These are phyloP conservation scores for Lepas anatifera DNA, from an alignment of 2,888 invertebrate genomes.

Conservation along the genomic window DNA sequence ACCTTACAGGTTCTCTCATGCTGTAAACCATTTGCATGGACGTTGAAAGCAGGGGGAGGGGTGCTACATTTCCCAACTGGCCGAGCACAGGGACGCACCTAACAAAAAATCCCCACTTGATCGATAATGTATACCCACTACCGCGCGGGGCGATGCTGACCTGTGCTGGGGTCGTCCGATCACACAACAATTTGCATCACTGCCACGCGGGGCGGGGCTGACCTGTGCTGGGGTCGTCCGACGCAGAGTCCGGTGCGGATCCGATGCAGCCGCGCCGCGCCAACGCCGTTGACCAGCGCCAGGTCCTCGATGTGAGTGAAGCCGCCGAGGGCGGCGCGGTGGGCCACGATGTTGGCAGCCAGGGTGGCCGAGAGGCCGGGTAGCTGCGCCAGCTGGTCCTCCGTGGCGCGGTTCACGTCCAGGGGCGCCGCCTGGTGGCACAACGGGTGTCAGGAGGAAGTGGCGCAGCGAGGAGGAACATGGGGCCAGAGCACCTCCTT, in stretches of 20 bases:
- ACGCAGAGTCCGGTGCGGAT: constrained; percentile 63
- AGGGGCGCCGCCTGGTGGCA: constrained; percentile 32
- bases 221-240: constrained; percentile 30
- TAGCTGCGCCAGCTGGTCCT: constrained; percentile 65
- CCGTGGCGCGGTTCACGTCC: constrained; percentile 49
- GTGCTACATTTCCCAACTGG: no score
- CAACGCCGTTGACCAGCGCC: constrained; percentile 64
- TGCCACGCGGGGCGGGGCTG: background rate
- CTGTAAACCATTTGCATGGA: no score
- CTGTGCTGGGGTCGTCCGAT: no score
- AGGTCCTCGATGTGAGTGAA: constrained; percentile 68
- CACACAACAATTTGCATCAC: no score
- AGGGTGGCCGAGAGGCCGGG: constrained; percentile 57
- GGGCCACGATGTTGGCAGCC: constrained; percentile 61
- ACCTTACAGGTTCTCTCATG: no score
- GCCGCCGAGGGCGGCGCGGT: constrained; percentile 60
- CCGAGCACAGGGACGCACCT: no score
- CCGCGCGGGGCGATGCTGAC: no score
- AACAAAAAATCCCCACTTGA: no score
- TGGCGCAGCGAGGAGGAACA: no score
- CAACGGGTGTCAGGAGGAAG: background rate
- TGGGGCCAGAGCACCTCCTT: no score
- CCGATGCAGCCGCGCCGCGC: constrained; percentile 56
- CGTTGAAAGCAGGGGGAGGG: no score
- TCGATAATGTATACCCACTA: no score